Evolutionary conservation across 2,888 invertebrate genomes (phyloP), one percentile per base, ranked within the genome.

Genomic region (Teleiodes luculella): DNA sequence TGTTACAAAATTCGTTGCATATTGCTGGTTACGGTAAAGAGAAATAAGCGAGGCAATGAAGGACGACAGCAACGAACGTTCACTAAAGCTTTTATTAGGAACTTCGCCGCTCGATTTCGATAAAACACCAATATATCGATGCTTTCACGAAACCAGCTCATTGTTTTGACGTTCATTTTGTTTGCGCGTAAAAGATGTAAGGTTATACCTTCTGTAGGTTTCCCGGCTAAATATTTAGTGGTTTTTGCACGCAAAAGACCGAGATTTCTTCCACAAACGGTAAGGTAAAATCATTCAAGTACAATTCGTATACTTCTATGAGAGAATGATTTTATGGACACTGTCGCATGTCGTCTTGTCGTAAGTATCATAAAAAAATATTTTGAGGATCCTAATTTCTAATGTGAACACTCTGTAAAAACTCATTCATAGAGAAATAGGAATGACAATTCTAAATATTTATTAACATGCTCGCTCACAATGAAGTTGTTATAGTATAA

Each of bases 101-200:
- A 24, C 3, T 6, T 33, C n/a, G 33, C 33, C 33, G 11, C 33
- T 8, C 10, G 10, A 8, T 68, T 64, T 64, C 68, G 67, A 67
- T 70, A 69, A 67, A 64, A 68, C 67, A 68, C 66, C 54, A 39
- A 18, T 13, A 33, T 69, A 78, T 76, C 66, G 70, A 72, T 69
- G 61, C 61, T 56, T 71, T 64, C 77, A 77, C 73, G 76, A 54
- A 72, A 75, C 61, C 58, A 52, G 46, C 53, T 52, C 48, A 57
- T 55, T 48, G 49, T 49, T 49, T 37, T 14, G 37, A 24, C 36
- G 13, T 37, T 49, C 24, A 39, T 41, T 47, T 52, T 52, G 61
- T 57, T 49, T 49, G 49, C 37, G 28, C 18, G 37, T 20, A 28
- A 49, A 43, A 14, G 46, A 46, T 28, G n/a, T 28, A 43, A 28